Percentiles rank a stretch among this genome's conserved stretches.
Conservation (phyloP, 2,113 vertebrate species). For the Platanista minor region DNA sequence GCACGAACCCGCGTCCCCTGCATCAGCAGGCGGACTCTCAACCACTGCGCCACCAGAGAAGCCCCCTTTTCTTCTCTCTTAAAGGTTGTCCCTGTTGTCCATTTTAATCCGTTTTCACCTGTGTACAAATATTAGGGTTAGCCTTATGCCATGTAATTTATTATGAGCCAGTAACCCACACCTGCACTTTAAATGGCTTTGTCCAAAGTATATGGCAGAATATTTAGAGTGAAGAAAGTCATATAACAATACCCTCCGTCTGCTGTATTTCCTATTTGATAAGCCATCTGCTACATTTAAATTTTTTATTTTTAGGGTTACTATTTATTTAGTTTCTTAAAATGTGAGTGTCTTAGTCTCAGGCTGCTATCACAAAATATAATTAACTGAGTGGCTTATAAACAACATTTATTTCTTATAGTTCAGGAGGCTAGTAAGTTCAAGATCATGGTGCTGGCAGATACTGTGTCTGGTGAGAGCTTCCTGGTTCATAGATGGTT, state of each 20-base stretch:
- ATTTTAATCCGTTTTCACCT: background rate
- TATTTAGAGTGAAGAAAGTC: background rate
- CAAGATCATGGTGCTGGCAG: background rate
- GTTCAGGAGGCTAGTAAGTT: background rate
- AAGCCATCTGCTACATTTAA: background rate
- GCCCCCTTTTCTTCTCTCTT: background rate
- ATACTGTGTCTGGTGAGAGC: background rate
- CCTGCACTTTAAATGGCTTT: background rate
- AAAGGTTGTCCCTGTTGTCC: background rate
- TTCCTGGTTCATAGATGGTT: background rate
- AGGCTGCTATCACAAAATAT: background rate
- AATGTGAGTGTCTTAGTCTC: background rate
- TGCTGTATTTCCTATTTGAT: background rate
- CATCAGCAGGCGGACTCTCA: too few species aligned
- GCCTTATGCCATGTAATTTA: background rate
- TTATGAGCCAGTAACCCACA: background rate
- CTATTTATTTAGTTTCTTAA: background rate
- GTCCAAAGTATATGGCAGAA: background rate
- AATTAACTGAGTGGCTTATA: background rate
- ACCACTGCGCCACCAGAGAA: too few species aligned
- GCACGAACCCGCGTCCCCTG: too few species aligned
- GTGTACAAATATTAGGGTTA: background rate
- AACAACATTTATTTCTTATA: background rate
- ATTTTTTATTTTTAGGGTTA: background rate
- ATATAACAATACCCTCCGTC: background rate